phyloP scores from a whole-genome alignment of 1,140 invertebrate species.

The Phenacoccus solenopsis region DNA sequence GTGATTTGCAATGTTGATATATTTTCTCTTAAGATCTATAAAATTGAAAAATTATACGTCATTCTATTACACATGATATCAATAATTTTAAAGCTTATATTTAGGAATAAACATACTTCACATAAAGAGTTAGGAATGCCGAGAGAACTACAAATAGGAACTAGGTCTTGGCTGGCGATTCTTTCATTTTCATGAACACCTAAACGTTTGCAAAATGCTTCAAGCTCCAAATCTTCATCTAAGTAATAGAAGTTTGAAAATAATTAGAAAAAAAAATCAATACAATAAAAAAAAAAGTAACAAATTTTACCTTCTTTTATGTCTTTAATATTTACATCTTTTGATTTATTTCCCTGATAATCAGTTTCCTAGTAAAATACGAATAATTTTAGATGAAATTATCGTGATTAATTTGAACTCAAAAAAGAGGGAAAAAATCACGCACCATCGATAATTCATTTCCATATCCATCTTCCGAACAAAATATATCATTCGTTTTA shows the following conservation, averaged over 20 bases:
- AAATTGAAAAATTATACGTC: too few relatives aligned
- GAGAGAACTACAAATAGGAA: constrained; percentile 1
- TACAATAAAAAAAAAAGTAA: too few relatives aligned
- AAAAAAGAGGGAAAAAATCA: too few relatives aligned
- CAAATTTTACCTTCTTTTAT: too few relatives aligned
- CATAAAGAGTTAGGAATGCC: neutral
- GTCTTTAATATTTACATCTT: neutral
- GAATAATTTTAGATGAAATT: neutral
- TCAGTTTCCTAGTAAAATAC: neutral
- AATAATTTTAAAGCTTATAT: too few relatives aligned
- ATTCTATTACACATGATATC: neutral
- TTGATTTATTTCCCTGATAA: neutral
- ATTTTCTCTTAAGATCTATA: neutral
- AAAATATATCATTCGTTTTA: neutral
- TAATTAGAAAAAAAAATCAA: too few relatives aligned
- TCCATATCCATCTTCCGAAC: neutral
- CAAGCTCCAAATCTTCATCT: neutral
- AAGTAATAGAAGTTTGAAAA: neutral
- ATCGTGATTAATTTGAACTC: neutral
- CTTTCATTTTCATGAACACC: neutral
- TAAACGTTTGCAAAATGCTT: neutral
- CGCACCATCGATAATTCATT: neutral
- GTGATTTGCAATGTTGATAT: constrained; percentile 6
- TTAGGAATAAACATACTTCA: neutral
- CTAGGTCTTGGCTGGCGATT: neutral